Evolutionary conservation across 92 coral and sea anemone genomes (phyloP).

Genomic region (Plumapathes pennacea): DNA sequence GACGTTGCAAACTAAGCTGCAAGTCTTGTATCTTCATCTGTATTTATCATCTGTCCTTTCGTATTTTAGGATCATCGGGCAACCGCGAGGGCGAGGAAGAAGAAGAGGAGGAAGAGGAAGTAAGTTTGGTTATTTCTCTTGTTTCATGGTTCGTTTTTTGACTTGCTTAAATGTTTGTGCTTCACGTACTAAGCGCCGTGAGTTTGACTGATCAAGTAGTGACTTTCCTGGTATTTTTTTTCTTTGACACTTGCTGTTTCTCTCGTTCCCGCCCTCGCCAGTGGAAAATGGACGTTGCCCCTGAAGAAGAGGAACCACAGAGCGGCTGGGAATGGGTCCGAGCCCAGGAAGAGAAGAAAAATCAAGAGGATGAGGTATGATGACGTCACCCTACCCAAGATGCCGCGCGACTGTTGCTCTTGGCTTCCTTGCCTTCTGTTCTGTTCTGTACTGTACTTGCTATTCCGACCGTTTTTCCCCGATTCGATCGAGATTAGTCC

Average conservation of each 20-base stretch:
- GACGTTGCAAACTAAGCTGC: too few relatives aligned
- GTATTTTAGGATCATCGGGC: conserved; percentile 14
- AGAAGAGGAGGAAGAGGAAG: conserved; percentile 20
- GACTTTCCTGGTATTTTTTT: not conserved
- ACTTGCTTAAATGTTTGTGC: not conserved
- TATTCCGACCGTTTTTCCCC: too few relatives aligned
- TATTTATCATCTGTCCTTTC: not conserved
- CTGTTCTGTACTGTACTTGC: not conserved
- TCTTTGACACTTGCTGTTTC: not conserved
- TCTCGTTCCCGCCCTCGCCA: too few relatives aligned
- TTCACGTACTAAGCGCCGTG: too few relatives aligned
- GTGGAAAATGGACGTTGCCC: conserved; percentile 89
- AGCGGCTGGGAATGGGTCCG: conserved; percentile 98
- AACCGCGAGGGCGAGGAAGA: conserved; percentile 41
- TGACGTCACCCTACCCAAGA: too few relatives aligned
- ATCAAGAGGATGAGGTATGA: conserved; percentile 42
- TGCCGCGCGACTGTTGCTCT: too few relatives aligned
- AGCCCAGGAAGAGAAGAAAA: conserved; percentile 84
- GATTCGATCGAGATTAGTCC: too few relatives aligned
- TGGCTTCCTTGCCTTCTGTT: too few relatives aligned
- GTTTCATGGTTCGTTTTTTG: not conserved
- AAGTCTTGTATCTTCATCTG: too few relatives aligned
- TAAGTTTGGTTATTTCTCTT: not conserved
- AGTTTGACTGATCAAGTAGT: too few relatives aligned
- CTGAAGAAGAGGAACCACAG: conserved; percentile 66